Conservation (phyloP, 2,113 vertebrate genomes). For the Sarotherodon lohbergeri region DNA sequence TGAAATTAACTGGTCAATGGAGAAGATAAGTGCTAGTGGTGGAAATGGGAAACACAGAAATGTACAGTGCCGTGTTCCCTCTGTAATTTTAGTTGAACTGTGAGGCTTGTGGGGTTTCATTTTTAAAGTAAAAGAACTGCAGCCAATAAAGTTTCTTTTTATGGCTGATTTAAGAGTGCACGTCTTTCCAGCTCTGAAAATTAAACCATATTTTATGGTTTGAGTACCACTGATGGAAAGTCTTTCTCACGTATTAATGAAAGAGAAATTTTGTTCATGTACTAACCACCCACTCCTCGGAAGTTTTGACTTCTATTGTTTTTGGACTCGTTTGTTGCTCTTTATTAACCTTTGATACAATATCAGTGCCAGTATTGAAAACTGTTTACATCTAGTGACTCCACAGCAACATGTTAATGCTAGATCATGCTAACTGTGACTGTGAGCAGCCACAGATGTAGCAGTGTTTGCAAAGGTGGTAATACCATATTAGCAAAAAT, state of each 20-base stretch:
- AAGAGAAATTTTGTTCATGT: not conserved
- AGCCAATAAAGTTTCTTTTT: not conserved
- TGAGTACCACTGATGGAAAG: not conserved
- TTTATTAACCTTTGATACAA: not conserved
- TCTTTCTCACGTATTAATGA: not conserved
- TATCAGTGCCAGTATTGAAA: not conserved
- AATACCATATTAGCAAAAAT: not conserved
- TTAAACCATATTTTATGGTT: not conserved
- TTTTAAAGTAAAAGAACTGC: not conserved
- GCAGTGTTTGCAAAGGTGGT: not conserved
- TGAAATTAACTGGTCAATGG: constrained; percentile 8
- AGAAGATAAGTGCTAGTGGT: not conserved
- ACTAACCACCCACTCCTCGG: not conserved
- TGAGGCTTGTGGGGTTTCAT: not conserved
- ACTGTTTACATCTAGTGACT: not conserved
- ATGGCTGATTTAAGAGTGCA: not conserved
- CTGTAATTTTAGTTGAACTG: not conserved
- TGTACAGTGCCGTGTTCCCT: not conserved
- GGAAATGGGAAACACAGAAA: not conserved
- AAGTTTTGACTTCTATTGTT: not conserved
- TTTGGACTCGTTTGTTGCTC: not conserved
- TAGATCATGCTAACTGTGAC: not conserved
- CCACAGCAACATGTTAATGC: not conserved
- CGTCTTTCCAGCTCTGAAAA: not conserved
- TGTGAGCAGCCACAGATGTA: not conserved